These are phyloP conservation scores for Ctenomys sociabilis DNA, from an alignment of 2,113 vertebrate genomes.

Conservation along the genomic window DNA sequence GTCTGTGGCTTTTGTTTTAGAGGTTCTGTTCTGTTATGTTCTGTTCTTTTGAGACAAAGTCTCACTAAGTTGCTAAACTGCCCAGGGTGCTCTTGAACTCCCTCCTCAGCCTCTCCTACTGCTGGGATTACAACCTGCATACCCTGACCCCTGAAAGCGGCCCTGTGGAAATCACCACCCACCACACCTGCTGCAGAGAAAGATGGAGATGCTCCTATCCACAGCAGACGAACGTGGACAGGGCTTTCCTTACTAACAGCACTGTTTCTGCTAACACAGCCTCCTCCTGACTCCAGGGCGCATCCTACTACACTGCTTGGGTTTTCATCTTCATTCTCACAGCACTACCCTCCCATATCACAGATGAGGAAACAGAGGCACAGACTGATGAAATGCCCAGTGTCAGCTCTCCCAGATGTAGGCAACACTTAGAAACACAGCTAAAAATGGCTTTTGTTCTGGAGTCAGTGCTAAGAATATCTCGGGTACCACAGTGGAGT, in stretches of 20 bases:
- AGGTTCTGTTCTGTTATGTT: neutral
- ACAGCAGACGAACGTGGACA: neutral
- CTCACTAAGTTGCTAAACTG: neutral
- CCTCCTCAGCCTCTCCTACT: neutral
- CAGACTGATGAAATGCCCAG: neutral
- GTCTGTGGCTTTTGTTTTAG: neutral
- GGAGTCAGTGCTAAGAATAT: slow-evolving; percentile 79
- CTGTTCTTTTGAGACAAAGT: neutral
- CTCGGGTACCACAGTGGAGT: slow-evolving; percentile 49
- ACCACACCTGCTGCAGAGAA: neutral
- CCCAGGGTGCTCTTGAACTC: neutral
- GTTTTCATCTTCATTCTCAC: neutral
- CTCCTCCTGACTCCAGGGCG: neutral
- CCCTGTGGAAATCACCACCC: neutral
- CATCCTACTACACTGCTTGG: neutral
- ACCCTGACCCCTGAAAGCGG: neutral
- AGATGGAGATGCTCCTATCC: neutral
- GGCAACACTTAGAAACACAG: slow-evolving; percentile 67
- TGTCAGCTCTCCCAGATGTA: slow-evolving; percentile 66
- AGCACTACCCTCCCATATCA: neutral
- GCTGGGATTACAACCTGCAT: neutral
- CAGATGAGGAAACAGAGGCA: neutral
- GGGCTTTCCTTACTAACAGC: neutral
- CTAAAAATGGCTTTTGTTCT: slow-evolving; percentile 73
- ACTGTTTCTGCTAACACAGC: neutral